Percentiles rank a stretch among this genome's conserved stretches.
Conservation (phyloP, 2,888 invertebrate genomes). For the Oscheius sp. region DNA sequence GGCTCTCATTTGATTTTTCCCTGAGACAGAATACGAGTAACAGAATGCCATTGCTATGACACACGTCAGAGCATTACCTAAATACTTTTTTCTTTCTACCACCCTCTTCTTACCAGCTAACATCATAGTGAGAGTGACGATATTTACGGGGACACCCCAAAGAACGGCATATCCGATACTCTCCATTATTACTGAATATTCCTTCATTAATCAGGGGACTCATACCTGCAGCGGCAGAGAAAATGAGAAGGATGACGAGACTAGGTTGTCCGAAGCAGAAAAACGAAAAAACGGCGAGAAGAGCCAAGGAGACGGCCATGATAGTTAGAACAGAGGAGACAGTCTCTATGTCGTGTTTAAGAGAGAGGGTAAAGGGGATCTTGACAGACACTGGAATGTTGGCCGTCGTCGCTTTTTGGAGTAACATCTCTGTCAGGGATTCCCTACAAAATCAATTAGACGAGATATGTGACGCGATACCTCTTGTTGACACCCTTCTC, state of each 20-base stretch:
- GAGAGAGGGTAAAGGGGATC: conserved; percentile 63
- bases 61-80: conserved; percentile 61
- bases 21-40: conserved; percentile 65
- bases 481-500: conserved; percentile 59
- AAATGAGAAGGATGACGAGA: conserved; percentile 47
- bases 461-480: conserved; percentile 41
- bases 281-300: conserved; percentile 46
- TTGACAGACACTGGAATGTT: conserved; percentile 60
- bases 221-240: conserved; percentile 46
- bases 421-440: conserved; percentile 39
- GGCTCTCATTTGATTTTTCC: conserved; percentile 53
- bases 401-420: conserved; percentile 48
- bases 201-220: background rate
- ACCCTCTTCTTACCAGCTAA: conserved; percentile 40
- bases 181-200: conserved; percentile 47
- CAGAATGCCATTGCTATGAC: conserved; percentile 62
- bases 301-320: conserved; percentile 43
- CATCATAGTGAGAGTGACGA: conserved; percentile 60
- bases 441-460: conserved; percentile 36
- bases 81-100: conserved; percentile 2
- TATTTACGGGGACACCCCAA: conserved; percentile 64
- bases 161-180: conserved; percentile 54
- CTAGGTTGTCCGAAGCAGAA: conserved; percentile 58
- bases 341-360: conserved; percentile 63
- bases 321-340: conserved; percentile 49